Evolutionary conservation across 2,797 vertebrate genomes (phyloP), one percentile per base, ranked within the genome.

Genomic region (Ataeniobius toweri): DNA sequence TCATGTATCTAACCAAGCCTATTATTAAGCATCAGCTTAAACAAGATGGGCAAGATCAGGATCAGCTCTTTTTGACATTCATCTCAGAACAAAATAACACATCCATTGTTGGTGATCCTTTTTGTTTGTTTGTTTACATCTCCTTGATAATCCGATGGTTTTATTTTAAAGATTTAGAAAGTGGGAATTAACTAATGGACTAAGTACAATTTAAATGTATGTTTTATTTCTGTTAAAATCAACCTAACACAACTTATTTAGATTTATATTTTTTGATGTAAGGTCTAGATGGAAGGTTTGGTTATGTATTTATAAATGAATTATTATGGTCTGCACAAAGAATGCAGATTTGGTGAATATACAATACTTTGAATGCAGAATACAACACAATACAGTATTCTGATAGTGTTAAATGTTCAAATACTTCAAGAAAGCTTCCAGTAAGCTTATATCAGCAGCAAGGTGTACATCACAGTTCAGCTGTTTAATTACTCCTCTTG

Each of bases 1-100:
- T 87, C 77, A 80, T 90, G 75, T 92, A 88, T 85, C 82, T 93
- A 88, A 84, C 77, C 79, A 91, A 46, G 67, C 83, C 76, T 87
- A 85, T 87, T 76, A 77, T 80, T 85, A 75, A 79, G 70, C 74
- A 72, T 82, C 63, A 74, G 75, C 76, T 85, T 91, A 44, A 83
- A 79, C 39, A 83, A 81, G 68, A 81, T 13, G 4, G 73, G 74
- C 78, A 56, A 41, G 58, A 79, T 84, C 39, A 65, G 73, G 58
- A 77, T 76, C 48, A 50, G 41, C 80, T 81, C 26, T 83, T 79
- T 77, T 51, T 70, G 67, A 9, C 46, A 55, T 77, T 46, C 22
- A 63, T 71, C 44, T 0, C 81, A 80, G 46, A 78, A 76, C 28
- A 80, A 65, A 67, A 46, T 31, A 75, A 51, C 48, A 81, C 41